These are phyloP conservation scores for Chymomyza costata DNA, from an alignment of 1,140 invertebrate genomes.

Conservation along the genomic window DNA sequence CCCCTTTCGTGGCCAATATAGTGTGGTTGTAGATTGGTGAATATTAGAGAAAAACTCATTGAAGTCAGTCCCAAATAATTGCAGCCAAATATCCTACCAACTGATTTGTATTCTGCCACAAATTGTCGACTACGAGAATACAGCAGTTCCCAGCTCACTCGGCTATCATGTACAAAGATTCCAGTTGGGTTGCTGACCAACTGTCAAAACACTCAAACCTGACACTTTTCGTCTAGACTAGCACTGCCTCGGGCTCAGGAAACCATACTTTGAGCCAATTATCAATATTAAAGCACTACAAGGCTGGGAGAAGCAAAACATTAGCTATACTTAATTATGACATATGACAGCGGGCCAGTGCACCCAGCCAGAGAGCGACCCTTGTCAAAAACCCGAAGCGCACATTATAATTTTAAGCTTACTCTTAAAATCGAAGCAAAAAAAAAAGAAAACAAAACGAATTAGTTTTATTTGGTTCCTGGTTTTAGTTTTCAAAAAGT, in stretches of 20 bases:
- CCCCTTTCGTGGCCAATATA: too few species aligned
- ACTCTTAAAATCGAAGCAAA: not conserved
- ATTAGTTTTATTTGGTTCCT: too few species aligned
- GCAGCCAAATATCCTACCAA: too few species aligned
- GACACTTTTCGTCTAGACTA: constrained; percentile 60
- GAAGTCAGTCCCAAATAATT: too few species aligned
- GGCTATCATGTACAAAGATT: too few species aligned
- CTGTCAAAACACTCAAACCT: constrained; percentile 53
- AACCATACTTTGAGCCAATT: constrained; percentile 48
- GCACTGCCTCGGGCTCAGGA: constrained; percentile 38
- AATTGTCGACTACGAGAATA: too few species aligned
- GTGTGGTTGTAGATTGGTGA: too few species aligned
- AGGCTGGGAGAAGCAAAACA: constrained; percentile 11
- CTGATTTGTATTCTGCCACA: too few species aligned
- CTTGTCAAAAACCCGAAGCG: constrained; percentile 46
- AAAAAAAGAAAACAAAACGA: constrained; percentile 25
- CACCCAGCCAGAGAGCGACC: constrained; percentile 33
- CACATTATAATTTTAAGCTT: constrained; percentile 39
- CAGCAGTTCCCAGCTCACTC: too few species aligned
- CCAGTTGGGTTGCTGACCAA: too few species aligned
- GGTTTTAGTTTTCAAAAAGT: constrained; percentile 51
- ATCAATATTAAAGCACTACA: constrained; percentile 30
- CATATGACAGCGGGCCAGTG: constrained; percentile 59
- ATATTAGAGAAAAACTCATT: too few species aligned
- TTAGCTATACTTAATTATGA: constrained; percentile 68